Conservation (phyloP, 1,140 invertebrate genomes). For the Calycopis cecrops region DNA sequence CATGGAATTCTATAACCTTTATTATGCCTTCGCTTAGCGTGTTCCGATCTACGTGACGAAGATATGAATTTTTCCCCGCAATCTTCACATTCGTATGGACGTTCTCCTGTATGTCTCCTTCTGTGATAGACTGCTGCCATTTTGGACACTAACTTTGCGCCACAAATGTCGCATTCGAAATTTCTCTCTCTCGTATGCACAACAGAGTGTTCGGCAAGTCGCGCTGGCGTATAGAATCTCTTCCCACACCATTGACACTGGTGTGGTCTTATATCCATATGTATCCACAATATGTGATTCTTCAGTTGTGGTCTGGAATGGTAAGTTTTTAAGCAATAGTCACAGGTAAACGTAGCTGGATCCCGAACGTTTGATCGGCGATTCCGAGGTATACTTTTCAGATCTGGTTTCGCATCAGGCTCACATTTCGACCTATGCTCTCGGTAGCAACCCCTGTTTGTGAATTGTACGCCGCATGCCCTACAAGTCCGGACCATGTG, state of each 20-base stretch:
- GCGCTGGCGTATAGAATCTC: slow-evolving; percentile 64
- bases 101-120: slow-evolving; percentile 83
- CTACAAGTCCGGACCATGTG: slow-evolving; percentile 56
- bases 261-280: slow-evolving; percentile 66
- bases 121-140: slow-evolving; percentile 67
- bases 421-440: slow-evolving; percentile 53
- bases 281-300: slow-evolving; percentile 70
- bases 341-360: slow-evolving; percentile 57
- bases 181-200: slow-evolving; percentile 66
- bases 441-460: slow-evolving; percentile 53
- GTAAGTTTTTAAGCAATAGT: slow-evolving; percentile 62
- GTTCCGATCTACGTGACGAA: slow-evolving; percentile 55
- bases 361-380: slow-evolving; percentile 54
- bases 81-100: slow-evolving; percentile 83
- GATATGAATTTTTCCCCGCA: slow-evolving; percentile 77
- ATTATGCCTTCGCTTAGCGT: slow-evolving; percentile 60
- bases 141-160: slow-evolving; percentile 57
- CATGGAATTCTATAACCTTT: slow-evolving; percentile 46
- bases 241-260: slow-evolving; percentile 69
- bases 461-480: slow-evolving; percentile 49
- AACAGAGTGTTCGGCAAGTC: slow-evolving; percentile 62
- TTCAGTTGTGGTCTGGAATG: slow-evolving; percentile 60
- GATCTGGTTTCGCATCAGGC: slow-evolving; percentile 48
- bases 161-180: slow-evolving; percentile 70
- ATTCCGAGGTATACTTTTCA: slow-evolving; percentile 36